Percentiles rank a stretch among this genome's conserved stretches.
Conservation (phyloP, 2,797 vertebrate species). For the Pseudochirops cupreus region DNA sequence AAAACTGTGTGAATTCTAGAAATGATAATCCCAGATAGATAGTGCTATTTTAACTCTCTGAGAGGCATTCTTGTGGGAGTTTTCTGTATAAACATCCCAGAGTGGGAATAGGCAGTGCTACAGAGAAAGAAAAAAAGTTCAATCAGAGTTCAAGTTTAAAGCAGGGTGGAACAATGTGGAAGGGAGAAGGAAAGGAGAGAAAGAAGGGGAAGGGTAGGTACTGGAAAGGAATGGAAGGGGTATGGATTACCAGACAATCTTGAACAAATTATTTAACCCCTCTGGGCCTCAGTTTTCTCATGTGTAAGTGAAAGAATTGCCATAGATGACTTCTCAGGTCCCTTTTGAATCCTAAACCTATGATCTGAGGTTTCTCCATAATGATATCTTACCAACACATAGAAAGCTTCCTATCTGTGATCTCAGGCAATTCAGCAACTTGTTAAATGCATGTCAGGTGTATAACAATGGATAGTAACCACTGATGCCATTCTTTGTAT, state of each 20-base stretch:
- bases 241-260: neutral
- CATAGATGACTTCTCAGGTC: slow-evolving; percentile 13
- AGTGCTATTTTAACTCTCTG: neutral
- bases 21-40: neutral
- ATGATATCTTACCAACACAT: slow-evolving; percentile 8
- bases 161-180: fast-evolving
- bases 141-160: neutral
- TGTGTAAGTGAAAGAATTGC: neutral
- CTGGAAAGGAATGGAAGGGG: neutral
- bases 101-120: neutral
- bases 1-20: neutral
- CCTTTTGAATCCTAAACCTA: neutral
- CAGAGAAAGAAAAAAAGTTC: neutral
- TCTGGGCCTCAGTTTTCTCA: neutral
- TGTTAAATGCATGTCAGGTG: slow-evolving; percentile 1
- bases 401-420: neutral
- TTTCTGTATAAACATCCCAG: neutral
- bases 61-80: neutral
- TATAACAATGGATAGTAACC: neutral
- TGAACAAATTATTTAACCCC: neutral
- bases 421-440: neutral
- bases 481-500: neutral
- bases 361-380: neutral
- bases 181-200: neutral
- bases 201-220: neutral